These are phyloP conservation scores for Phodopus roborovskii DNA, from an alignment of 2,113 vertebrate genomes.

Conservation along the genomic window DNA sequence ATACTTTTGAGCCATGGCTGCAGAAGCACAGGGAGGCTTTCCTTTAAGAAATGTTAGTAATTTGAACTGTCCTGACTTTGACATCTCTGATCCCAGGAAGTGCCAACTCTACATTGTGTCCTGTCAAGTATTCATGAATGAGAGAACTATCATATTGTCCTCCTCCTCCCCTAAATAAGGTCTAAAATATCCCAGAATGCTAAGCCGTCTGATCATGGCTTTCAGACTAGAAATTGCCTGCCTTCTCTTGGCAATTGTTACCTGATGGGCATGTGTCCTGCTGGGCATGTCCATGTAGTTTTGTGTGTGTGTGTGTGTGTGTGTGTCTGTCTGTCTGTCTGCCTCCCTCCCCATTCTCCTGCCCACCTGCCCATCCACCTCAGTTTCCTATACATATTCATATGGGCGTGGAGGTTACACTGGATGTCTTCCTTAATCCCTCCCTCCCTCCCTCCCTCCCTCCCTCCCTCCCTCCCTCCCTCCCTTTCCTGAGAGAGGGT, in stretches of 20 bases:
- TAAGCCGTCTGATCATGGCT: background rate
- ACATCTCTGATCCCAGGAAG: constrained; percentile 10
- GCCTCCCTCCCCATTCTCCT: too few relatives aligned
- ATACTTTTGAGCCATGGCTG: constrained; percentile 22
- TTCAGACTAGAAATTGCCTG: constrained; percentile 3
- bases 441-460: background rate
- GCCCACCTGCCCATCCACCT: too few relatives aligned
- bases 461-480: too few relatives aligned
- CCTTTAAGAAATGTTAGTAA: constrained; percentile 14
- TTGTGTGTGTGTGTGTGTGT: too few relatives aligned
- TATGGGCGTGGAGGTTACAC: background rate
- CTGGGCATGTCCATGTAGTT: background rate
- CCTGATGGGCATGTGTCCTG: background rate
- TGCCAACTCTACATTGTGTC: background rate
- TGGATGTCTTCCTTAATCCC: background rate
- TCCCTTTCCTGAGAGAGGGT: background rate
- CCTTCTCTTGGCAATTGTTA: background rate
- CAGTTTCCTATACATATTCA: too few relatives aligned
- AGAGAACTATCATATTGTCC: constrained; percentile 47
- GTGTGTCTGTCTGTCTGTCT: background rate
- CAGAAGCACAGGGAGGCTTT: constrained; percentile 27
- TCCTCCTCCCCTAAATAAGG: constrained; percentile 32
- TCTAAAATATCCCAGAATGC: background rate
- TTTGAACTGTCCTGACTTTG: constrained; percentile 48
- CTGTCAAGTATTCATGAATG: background rate